These are phyloP conservation scores for Oncorhynchus gorbuscha DNA, from an alignment of 2,113 vertebrate genomes.

Conservation along the genomic window DNA sequence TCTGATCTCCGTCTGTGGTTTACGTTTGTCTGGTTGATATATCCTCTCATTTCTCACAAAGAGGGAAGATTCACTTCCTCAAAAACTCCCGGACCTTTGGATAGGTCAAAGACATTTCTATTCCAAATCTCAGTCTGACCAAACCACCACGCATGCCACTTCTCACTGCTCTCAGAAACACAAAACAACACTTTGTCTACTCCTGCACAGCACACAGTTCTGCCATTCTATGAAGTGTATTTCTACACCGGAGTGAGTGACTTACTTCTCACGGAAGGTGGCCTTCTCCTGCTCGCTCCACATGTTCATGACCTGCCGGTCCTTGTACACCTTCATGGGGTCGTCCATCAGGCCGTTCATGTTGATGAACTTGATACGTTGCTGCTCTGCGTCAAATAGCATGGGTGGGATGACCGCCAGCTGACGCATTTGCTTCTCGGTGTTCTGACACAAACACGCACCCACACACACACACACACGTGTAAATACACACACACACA, in stretches of 20 bases:
- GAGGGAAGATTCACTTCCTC: conserved; percentile 62
- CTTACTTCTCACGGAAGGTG: conserved; percentile 98
- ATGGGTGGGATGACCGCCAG: conserved; percentile 98
- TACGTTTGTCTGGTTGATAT: conserved; percentile 34
- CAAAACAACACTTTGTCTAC: too few relatives aligned
- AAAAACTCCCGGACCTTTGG: conserved; percentile 24
- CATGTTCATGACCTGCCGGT: conserved; percentile 98
- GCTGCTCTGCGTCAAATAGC: conserved; percentile 97
- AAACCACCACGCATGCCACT: too few relatives aligned
- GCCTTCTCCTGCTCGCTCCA: conserved; percentile 98
- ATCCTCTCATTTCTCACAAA: conserved; percentile 44
- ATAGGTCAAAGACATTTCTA: conserved; percentile 16
- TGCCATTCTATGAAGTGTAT: conserved; percentile 90
- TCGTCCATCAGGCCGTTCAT: conserved; percentile 99
- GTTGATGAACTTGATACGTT: conserved; percentile 96
- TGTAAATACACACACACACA: conserved; percentile 7
- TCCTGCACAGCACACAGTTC: conserved; percentile 67
- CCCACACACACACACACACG: conserved; percentile 8
- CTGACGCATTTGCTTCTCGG: conserved; percentile 98
- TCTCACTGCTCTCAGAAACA: background rate
- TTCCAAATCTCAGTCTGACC: too few relatives aligned
- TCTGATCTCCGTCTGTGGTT: conserved; percentile 25
- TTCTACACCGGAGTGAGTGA: conserved; percentile 48
- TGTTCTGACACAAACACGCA: conserved; percentile 78
- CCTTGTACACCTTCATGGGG: conserved; percentile 97